These are phyloP conservation scores for Megatriorchis doriae DNA, from an alignment of 2,113 vertebrate species.

Conservation along the genomic window DNA sequence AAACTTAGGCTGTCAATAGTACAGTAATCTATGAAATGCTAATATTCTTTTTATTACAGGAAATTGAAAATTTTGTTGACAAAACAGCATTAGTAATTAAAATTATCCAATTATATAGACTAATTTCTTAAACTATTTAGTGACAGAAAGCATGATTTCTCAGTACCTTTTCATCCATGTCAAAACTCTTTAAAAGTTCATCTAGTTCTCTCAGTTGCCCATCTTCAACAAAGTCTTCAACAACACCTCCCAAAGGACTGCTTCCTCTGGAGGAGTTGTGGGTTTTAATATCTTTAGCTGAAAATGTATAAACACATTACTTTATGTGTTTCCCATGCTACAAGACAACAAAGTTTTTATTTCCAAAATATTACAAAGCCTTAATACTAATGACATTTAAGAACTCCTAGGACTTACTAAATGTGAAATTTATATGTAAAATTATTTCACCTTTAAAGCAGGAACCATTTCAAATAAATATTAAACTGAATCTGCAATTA, in stretches of 20 bases:
- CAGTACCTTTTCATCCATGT: conserved; percentile 62
- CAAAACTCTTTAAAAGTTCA: conserved; percentile 21
- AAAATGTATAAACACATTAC: conserved; percentile 30
- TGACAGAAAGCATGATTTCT: not conserved
- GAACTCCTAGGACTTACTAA: conserved; percentile 5
- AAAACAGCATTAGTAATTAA: not conserved
- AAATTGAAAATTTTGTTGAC: not conserved
- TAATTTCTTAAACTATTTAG: not conserved
- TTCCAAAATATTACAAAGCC: not conserved
- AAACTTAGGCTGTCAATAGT: not conserved
- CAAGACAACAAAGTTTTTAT: not conserved
- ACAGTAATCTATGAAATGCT: not conserved
- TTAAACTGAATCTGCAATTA: not conserved
- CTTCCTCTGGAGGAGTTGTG: conserved; percentile 6
- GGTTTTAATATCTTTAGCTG: conserved; percentile 48
- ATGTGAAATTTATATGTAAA: not conserved
- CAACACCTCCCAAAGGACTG: conserved; percentile 30
- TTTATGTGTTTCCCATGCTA: not conserved
- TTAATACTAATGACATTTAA: not conserved
- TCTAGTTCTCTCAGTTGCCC: conserved; percentile 2
- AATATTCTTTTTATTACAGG: not conserved
- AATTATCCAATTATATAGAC: not conserved
- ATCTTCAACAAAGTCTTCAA: conserved; percentile 9
- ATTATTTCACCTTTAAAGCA: conserved; percentile 5
- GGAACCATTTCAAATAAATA: not conserved